Evolutionary conservation across 2,113 vertebrate species (phyloP).

Genomic region (Passer domesticus): DNA sequence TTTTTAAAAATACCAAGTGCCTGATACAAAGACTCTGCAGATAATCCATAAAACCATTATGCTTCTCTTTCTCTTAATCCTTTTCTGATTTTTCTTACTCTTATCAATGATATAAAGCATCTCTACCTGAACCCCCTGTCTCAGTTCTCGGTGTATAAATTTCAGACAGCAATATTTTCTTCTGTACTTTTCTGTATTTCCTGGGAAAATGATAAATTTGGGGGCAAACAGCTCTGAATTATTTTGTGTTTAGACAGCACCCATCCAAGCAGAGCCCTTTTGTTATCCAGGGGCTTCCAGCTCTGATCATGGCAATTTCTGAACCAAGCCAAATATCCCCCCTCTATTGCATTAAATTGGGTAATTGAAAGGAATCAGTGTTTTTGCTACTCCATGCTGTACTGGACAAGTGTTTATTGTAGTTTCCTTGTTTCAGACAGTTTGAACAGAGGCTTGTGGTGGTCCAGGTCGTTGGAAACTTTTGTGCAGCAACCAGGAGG

Average conservation of each 20-base stretch:
- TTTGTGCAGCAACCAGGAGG: background rate
- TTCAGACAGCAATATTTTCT: background rate
- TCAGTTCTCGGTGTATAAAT: background rate
- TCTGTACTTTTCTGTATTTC: background rate
- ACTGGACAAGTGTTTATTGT: background rate
- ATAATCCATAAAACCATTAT: background rate
- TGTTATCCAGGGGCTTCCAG: background rate
- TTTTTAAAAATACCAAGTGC: background rate
- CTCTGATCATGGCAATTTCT: background rate
- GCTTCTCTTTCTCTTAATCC: background rate
- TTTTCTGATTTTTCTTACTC: background rate
- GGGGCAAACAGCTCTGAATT: background rate
- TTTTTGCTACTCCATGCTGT: background rate
- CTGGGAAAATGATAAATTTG: background rate
- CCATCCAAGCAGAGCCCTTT: background rate
- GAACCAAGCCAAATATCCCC: background rate
- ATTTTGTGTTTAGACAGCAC: background rate
- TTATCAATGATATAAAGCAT: too few relatives aligned
- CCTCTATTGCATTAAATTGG: background rate
- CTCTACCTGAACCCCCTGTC: background rate
- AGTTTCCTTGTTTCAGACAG: background rate
- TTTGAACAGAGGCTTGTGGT: background rate
- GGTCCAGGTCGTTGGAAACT: background rate
- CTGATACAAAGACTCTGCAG: background rate
- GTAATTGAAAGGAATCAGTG: background rate